Conservation (phyloP, 2,797 vertebrate genomes). For the Varecia variegata region DNA sequence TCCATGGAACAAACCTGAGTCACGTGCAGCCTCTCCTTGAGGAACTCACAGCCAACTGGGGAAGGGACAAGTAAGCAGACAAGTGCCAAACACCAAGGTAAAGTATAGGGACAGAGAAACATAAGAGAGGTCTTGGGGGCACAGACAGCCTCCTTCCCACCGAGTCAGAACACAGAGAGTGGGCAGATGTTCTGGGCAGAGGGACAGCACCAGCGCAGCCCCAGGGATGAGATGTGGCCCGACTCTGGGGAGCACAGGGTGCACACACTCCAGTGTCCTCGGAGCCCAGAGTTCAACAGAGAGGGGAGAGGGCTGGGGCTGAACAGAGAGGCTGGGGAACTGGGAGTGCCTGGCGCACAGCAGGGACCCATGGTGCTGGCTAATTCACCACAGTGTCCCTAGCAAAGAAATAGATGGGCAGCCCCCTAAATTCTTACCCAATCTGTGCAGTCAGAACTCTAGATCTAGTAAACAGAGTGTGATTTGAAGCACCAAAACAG, state of each 20-base stretch:
- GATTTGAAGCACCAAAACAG: background rate
- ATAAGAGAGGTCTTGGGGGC: background rate
- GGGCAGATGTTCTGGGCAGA: background rate
- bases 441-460: background rate
- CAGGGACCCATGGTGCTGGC: background rate
- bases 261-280: rapidly evolving
- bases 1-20: background rate
- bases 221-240: background rate
- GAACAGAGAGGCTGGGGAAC: background rate
- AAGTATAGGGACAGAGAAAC: background rate
- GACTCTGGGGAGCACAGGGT: no score
- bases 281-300: background rate
- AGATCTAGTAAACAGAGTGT: background rate
- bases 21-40: background rate
- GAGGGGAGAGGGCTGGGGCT: background rate
- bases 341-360: background rate
- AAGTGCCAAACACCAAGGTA: background rate
- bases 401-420: background rate
- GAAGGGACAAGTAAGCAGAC: background rate
- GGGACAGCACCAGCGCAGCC: background rate
- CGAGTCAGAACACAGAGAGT: background rate
- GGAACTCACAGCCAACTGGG: background rate
- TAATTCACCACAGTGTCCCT: background rate
- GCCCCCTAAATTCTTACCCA: background rate
- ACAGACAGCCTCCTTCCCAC: background rate